Base-by-base conservation (phyloP, 2,888 invertebrate genomes). In the Hypsopygia costalis region DNA sequence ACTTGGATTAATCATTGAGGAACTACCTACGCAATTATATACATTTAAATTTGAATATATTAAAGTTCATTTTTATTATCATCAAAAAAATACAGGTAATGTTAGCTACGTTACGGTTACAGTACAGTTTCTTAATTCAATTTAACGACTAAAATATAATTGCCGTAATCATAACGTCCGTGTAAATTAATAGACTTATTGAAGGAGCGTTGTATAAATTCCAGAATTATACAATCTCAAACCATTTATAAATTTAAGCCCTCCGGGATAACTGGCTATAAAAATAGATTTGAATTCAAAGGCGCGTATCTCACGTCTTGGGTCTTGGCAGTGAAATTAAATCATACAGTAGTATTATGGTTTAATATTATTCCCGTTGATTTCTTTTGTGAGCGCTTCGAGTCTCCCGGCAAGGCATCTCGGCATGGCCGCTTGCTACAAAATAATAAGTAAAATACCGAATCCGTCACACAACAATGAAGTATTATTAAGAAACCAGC, bases 381-480 rank as follows among this genome's bases (percentile, higher is more conserved):
- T 65, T 57, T 76, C 74, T 78, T 74, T 75, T 69, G 51, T 69
- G 68, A 20, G 58, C 49, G 44, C 55, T 49, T 40, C 40, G 39
- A 20, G 34, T 21, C 29, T 34, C 40, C 43, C 46, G 39, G 41
- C 52, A 32, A 27, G 33, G 27, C 33, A 33, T n/a, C n/a, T n/a
- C n/a, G 32, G 12, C 34, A 34, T 45, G 43, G 16, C 28, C 41
- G 38, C 37, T 37, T 39, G 48, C 52, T 41, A 51, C 52, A 45
- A 53, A 65, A 60, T 63, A 61, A 62, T 62, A 54, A 67, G 55
- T 64, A 57, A 70, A 71, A 66, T 71, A 66, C 68, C 70, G 42
- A 71, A 71, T 70, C 69, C 65, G 64, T 69, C 71, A 68, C 63
- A 69, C 68, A 69, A 70, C 68, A 71, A 72, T 68, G 59, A 56